Evolutionary conservation across 35 echinoderm and acorn worm species (phyloP), one percentile per base, ranked within the genome.

Genomic region (Diadema setosum): DNA sequence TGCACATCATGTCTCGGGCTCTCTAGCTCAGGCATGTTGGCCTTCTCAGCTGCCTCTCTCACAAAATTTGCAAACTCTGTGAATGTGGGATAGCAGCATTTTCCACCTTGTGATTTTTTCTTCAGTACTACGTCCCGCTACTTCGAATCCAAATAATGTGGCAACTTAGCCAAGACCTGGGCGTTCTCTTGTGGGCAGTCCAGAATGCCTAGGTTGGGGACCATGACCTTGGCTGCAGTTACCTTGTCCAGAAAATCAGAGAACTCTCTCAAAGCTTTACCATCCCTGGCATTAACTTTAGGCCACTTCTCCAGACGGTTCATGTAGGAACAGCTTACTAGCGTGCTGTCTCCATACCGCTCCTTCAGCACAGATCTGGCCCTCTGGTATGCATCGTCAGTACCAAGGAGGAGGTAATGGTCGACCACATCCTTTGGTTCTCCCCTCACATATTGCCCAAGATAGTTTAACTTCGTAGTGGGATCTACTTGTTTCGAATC

Each of bases 81-180:
- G 48, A 52, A 52, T n/a, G 48, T 11, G 48, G 48, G 48, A 52
- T 52, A 52, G 48, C 48, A 11, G 9, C n/a, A 9, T n/a, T 9
- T 9, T 9, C 48, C 48, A 52, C n/a, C 9, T n/a, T 52, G 9
- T n/a, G n/a, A 11, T 11, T n/a, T 9, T n/a, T n/a, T 11, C n/a
- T n/a, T 52, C 48, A 11, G 46, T 25, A 41, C 86, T 1, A 39
- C 18, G 39, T 94, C 48, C 55, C 92, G 52, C 92, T 87, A 94
- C 17, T 20, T 30, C 39, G 89, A 89, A 16, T 89, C 76, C 6
- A 94, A 42, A 23, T 44, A 39, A 3, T 29, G 21, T 29, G 92
- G 86, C 2, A 89, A 55, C 39, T 94, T 94, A 26, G 81, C 75
- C 12, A 89, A 31, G 46, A 94, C 45, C 0, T 85, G 86, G 23